These are phyloP conservation scores for Eleginops maclovinus DNA, from an alignment of 2,113 vertebrate species.

Conservation along the genomic window DNA sequence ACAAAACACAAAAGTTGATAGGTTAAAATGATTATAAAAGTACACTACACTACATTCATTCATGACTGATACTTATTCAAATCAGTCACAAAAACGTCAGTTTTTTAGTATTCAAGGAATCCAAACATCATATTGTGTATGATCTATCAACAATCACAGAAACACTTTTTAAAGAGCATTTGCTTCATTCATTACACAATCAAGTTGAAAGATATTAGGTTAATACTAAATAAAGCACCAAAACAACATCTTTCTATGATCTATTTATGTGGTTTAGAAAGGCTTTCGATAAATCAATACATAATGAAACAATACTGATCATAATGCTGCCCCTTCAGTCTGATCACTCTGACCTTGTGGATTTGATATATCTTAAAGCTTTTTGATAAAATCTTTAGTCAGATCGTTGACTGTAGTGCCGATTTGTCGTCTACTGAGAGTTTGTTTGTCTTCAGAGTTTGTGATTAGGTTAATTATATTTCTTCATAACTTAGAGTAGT, in stretches of 20 bases:
- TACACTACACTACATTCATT: background rate
- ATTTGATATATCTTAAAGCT: background rate
- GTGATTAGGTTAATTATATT: background rate
- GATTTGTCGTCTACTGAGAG: background rate
- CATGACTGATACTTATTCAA: background rate
- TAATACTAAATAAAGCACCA: background rate
- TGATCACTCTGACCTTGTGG: background rate
- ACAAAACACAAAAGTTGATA: background rate
- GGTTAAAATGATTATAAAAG: background rate
- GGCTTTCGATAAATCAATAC: background rate
- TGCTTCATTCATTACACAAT: background rate
- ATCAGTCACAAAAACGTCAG: background rate
- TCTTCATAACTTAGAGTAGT: slow-evolving; percentile 11
- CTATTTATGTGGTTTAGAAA: background rate
- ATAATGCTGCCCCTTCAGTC: background rate
- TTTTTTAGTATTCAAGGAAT: too few species aligned
- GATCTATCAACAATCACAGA: too few species aligned
- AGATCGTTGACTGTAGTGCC: background rate
- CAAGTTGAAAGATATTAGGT: background rate
- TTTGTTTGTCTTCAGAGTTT: background rate
- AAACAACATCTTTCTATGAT: background rate
- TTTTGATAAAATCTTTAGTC: background rate
- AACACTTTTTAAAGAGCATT: background rate
- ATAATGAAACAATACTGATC: background rate
- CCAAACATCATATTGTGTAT: too few species aligned